These are phyloP conservation scores for Varroa destructor DNA, from an alignment of 1,140 invertebrate genomes.

Conservation along the genomic window DNA sequence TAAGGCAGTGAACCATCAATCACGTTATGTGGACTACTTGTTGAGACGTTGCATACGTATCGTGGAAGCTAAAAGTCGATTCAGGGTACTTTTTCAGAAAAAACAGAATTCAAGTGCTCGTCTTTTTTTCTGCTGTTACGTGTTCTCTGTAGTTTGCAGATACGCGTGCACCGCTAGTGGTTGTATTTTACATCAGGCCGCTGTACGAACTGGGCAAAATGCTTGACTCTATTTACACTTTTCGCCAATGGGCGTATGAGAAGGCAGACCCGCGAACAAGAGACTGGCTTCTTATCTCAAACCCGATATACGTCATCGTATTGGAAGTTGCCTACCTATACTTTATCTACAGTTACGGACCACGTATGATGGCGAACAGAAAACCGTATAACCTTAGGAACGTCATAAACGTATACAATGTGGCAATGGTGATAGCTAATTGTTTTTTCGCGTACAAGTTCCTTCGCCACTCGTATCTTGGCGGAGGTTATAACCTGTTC, in stretches of 20 bases:
- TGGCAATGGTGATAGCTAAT: conserved; percentile 49
- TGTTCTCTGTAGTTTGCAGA: too few relatives aligned
- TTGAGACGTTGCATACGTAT: too few relatives aligned
- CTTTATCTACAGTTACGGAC: conserved; percentile 46
- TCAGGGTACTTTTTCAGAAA: too few relatives aligned
- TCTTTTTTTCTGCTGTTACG: too few relatives aligned
- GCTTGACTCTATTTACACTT: neutral
- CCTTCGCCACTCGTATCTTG: conserved; percentile 28
- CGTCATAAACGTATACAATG: conserved; percentile 69
- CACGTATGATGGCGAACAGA: conserved; percentile 64
- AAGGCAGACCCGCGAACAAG: neutral
- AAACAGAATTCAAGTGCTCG: too few relatives aligned
- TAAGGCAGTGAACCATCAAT: too few relatives aligned
- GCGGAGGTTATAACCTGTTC: conserved; percentile 29
- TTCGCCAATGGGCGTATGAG: conserved; percentile 5
- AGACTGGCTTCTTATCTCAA: conserved; percentile 21
- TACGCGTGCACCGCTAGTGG: too few relatives aligned
- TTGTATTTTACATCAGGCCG: too few relatives aligned
- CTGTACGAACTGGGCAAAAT: neutral
- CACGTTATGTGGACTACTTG: too few relatives aligned
- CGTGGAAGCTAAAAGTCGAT: too few relatives aligned
- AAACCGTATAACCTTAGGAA: conserved; percentile 62
- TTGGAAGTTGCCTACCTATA: conserved; percentile 32
- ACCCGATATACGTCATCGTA: conserved; percentile 6
- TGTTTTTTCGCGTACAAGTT: conserved; percentile 33